Base-by-base conservation (phyloP, 2,113 vertebrate species). In the Gadus chalcogrammus region DNA sequence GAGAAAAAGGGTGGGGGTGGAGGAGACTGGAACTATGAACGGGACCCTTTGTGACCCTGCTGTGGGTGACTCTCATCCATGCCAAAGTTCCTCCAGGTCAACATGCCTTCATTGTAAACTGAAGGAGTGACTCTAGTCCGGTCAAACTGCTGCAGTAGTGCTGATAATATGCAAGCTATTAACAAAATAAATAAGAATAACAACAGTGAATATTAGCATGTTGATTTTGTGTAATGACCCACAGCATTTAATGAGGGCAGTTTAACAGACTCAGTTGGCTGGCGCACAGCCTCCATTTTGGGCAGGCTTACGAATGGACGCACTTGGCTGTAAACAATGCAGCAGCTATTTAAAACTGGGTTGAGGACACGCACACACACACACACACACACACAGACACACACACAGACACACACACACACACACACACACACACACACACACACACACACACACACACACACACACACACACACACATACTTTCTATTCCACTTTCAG, bases 1-100 rank as follows among this genome's bases (percentile, higher is more conserved):
- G 67, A 27, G 61, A 27, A 16, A 17, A 17, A 17, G 55, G 55
- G 15, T 9, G 20, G 42, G 15, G 55, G 15, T 16, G 20, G 42
- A 28, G 60, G 64, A 22, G 38, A 22, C 35, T n/a, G 64, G 42
- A 35, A 64, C 68, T 8, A 67, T 77, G 71, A 78, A 69, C 62
- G 72, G 72, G 24, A 35, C 20, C 61, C 67, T 66, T 77, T 82
- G 74, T 79, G 62, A 5, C 58, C 55, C n/a, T 53, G 13, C 55
- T 59, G 71, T 76, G 69, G 69, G 69, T 77, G 75, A 73, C 64
- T 55, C 70, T 62, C 64, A 58, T 58, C 72, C 61, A 42, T 67
- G 58, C 60, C 60, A 42, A 67, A 71, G 12, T 64, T 68, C 69
- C 60, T 52, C 62, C 11, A 13, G 42, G 55, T 58, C 55, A 58